phyloP scores from a whole-genome alignment of 2,888 invertebrate genomes.

The Entomobrya multifasciata region DNA sequence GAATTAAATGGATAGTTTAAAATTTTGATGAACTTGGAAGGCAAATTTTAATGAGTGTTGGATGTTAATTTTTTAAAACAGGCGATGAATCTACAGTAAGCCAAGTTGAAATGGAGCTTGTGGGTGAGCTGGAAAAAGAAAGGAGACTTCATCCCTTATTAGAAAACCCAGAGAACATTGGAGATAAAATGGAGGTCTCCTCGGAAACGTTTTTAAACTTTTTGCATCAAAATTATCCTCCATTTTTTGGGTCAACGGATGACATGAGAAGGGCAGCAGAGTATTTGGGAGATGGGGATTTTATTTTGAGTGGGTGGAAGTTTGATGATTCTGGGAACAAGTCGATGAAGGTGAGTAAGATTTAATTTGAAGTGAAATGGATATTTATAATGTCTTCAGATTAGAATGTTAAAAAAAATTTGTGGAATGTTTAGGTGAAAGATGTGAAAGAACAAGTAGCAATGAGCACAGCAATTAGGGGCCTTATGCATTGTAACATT shows the following conservation, averaged over 20 bases:
- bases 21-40: too few species aligned
- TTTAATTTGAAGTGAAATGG: neutral
- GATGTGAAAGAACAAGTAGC: slow-evolving; percentile 74
- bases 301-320: slow-evolving; percentile 81
- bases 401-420: neutral
- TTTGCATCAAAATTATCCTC: slow-evolving; percentile 83
- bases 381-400: neutral
- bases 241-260: slow-evolving; percentile 87
- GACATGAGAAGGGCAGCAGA: slow-evolving; percentile 85
- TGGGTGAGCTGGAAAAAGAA: slow-evolving; percentile 30
- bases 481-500: slow-evolving; percentile 75
- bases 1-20: too few species aligned
- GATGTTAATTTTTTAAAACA: slow-evolving; percentile 28
- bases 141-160: slow-evolving; percentile 69
- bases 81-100: slow-evolving; percentile 60
- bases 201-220: slow-evolving; percentile 81
- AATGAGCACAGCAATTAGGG: slow-evolving; percentile 72
- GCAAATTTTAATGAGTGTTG: too few species aligned
- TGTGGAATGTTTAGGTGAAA: slow-evolving; percentile 56
- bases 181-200: slow-evolving; percentile 81
- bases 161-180: slow-evolving; percentile 80
- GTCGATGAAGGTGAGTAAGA: slow-evolving; percentile 56
- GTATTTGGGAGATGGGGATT: slow-evolving; percentile 87
- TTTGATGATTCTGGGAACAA: slow-evolving; percentile 71
- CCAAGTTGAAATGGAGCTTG: slow-evolving; percentile 58